These are phyloP conservation scores for Drosophila cognata DNA, from an alignment of 2,888 invertebrate genomes.

Conservation along the genomic window DNA sequence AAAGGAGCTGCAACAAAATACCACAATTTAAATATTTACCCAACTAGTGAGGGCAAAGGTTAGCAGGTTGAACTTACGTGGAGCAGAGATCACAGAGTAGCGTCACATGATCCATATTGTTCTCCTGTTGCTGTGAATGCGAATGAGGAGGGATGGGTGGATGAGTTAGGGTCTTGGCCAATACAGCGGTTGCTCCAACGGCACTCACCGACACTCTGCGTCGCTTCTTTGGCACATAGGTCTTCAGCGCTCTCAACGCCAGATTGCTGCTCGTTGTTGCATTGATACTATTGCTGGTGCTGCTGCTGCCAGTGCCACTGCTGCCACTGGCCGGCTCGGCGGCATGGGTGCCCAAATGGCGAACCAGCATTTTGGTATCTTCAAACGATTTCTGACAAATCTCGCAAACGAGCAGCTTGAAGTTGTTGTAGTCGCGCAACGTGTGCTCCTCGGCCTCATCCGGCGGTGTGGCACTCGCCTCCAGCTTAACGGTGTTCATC, in stretches of 20 bases:
- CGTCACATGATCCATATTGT: conserved; percentile 88
- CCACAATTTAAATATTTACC: neutral
- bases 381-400: conserved; percentile 93
- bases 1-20: conserved; percentile 85
- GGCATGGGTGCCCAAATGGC: conserved; percentile 92
- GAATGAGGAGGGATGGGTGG: conserved; percentile 50
- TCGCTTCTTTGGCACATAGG: conserved; percentile 84
- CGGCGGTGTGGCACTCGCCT: conserved; percentile 56
- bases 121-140: conserved; percentile 86
- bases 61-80: conserved; percentile 85
- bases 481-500: conserved; percentile 73
- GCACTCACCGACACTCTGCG: conserved; percentile 87
- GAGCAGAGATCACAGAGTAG: conserved; percentile 92
- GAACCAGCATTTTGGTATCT: conserved; percentile 92
- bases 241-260: conserved; percentile 67
- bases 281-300: conserved; percentile 37
- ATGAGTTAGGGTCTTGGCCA: conserved; percentile 51
- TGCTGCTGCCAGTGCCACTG: conserved; percentile 14
- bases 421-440: conserved; percentile 85
- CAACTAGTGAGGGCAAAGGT: no score
- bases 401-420: conserved; percentile 92
- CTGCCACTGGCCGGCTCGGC: conserved; percentile 82
- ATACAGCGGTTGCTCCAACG: conserved; percentile 44
- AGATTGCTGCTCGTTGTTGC: conserved; percentile 48
- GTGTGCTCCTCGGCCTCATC: conserved; percentile 74